These are phyloP conservation scores for Zalophus californianus DNA, from an alignment of 2,797 vertebrate genomes.

Conservation along the genomic window DNA sequence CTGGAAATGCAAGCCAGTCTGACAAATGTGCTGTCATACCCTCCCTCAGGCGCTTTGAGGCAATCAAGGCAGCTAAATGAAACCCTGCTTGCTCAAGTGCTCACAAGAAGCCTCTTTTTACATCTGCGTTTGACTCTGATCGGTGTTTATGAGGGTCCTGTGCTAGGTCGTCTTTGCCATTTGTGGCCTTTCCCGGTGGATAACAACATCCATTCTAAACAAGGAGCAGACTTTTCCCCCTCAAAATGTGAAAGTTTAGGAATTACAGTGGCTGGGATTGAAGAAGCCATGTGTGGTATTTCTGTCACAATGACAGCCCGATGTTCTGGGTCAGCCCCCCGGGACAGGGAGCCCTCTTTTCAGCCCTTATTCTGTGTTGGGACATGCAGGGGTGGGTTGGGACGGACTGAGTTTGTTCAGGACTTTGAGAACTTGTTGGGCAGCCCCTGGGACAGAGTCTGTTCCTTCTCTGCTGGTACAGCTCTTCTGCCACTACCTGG, in stretches of 20 bases:
- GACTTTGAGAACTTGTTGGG: not conserved
- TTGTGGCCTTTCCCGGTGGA: not conserved
- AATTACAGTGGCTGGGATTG: not conserved
- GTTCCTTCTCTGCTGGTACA: not conserved
- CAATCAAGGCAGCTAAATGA: not conserved
- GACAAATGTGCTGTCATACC: not conserved
- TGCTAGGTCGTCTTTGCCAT: not conserved
- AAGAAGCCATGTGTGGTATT: not conserved
- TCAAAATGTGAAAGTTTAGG: not conserved
- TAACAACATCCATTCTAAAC: not conserved
- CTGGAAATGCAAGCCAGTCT: not conserved
- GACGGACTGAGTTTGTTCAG: not conserved
- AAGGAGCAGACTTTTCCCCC: not conserved
- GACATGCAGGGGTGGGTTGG: not conserved
- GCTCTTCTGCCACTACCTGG: not conserved
- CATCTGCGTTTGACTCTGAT: not conserved
- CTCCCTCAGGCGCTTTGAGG: not conserved
- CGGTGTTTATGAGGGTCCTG: not conserved
- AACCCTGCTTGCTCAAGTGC: not conserved
- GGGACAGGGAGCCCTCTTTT: not conserved
- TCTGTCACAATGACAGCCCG: not conserved
- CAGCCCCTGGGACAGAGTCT: not conserved
- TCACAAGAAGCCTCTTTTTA: not conserved
- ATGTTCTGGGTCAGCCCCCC: not conserved
- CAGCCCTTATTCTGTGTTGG: not conserved